Base-by-base conservation (phyloP, 2,888 invertebrate genomes). In the Fragum fragum region DNA sequence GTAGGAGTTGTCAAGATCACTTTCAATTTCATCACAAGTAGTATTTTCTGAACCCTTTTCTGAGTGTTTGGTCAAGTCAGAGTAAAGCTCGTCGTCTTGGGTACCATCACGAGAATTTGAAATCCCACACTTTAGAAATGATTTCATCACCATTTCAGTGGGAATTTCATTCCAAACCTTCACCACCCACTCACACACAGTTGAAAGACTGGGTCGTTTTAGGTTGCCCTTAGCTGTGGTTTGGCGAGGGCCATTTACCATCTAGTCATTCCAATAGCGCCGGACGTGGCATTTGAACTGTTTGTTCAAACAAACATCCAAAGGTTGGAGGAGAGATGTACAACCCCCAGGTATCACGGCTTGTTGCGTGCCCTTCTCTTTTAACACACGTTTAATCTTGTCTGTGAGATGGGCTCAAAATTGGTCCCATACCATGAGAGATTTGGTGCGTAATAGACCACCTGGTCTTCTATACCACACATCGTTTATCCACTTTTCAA, bases 401-500 rank as follows among this genome's bases (percentile, higher is more conserved):
- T n/a, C n/a, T n/a, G n/a, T n/a, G n/a, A n/a, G n/a, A n/a, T n/a
- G n/a, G n/a, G n/a, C n/a, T 29, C 79, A 57, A 29, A 79, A 84
- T 79, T 75, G 75, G 57, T 84, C 81, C 81, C 78, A 84, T 5
- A 84, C 81, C 5, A 82, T 18, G 18, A 82, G 9, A n/a, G 79
- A 79, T 11, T 69, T 59, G 11, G 68, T 73, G 23, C 74, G 74
- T 9, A 79, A n/a, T 1, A 86, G 29, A 26, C 61, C 83, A 0
- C 83, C 81, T 16, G 86, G 81, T 1, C 81, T n/a, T 9, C 42
- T 52, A n/a, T 32, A 59, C 86, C 79, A 81, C n/a, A 83, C 78
- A 16, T 76, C 21, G 6, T 81, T 68, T 18, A 86, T 21, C 86
- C 86, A 83, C 6, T 59, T 26, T 1, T 28, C 2, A 11, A 76